Evolutionary conservation across 2,113 vertebrate genomes (phyloP).

Genomic region (Zonotrichia leucophrys): DNA sequence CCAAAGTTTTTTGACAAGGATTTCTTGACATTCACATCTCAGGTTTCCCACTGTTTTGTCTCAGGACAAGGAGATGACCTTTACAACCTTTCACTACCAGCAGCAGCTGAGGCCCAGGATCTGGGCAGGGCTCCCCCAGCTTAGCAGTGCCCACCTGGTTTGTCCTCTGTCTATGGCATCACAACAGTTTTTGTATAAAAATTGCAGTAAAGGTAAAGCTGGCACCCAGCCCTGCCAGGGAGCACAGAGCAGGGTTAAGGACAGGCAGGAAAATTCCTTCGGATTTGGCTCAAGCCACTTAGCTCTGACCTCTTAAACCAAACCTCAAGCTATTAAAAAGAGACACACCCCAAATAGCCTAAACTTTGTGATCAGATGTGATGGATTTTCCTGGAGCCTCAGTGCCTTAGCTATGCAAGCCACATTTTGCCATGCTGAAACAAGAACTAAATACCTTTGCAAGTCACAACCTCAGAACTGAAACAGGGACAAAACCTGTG

Average conservation of each 20-base stretch:
- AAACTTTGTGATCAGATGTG: not conserved
- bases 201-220: not conserved
- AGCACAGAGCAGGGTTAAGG: not conserved
- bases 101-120: not conserved
- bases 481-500: not conserved
- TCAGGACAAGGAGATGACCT: not conserved
- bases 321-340: not conserved
- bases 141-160: not conserved
- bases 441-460: not conserved
- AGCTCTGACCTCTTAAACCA: not conserved
- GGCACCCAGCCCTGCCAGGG: not conserved
- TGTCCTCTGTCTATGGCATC: not conserved
- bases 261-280: not conserved
- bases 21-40: conserved; percentile 42
- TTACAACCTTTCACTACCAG: not conserved
- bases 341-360: not conserved
- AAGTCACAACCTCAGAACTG: not conserved
- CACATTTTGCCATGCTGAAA: not conserved
- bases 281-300: not conserved
- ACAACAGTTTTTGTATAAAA: not conserved
- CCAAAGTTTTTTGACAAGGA: conserved; percentile 43
- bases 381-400: not conserved
- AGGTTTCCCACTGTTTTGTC: conserved; percentile 25
- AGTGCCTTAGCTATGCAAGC: not conserved
- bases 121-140: not conserved